These are phyloP conservation scores for Colletes collaris DNA, from an alignment of 2,888 invertebrate species.

Conservation along the genomic window DNA sequence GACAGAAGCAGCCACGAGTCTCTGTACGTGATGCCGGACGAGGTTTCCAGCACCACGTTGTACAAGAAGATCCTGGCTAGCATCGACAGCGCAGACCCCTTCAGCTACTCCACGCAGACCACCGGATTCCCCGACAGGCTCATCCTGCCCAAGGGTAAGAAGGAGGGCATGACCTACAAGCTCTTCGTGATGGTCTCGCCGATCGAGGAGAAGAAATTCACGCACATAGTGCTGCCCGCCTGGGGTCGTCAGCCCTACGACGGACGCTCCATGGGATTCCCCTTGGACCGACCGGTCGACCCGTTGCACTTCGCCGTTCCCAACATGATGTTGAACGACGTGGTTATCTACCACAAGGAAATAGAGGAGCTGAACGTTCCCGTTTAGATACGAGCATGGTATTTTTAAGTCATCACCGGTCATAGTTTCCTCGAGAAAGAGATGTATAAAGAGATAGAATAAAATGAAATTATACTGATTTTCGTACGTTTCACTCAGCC, in stretches of 20 bases:
- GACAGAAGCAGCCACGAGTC: constrained; percentile 76
- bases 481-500: neutral
- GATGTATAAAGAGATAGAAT: constrained; percentile 23
- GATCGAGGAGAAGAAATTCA: constrained; percentile 76
- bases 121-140: constrained; percentile 86
- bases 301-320: constrained; percentile 61
- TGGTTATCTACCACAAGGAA: constrained; percentile 77
- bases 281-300: constrained; percentile 84
- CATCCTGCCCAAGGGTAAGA: constrained; percentile 86
- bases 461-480: constrained; percentile 15
- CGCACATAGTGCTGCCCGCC: constrained; percentile 76
- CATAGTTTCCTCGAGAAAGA: neutral
- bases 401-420: neutral
- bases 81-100: constrained; percentile 83
- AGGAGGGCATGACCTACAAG: constrained; percentile 86
- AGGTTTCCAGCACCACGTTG: constrained; percentile 78
- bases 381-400: constrained; percentile 37
- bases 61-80: constrained; percentile 84
- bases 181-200: constrained; percentile 86
- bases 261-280: constrained; percentile 84
- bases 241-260: constrained; percentile 75
- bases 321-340: constrained; percentile 74
- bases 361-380: constrained; percentile 72
- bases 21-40: constrained; percentile 73
- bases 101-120: constrained; percentile 83